Evolutionary conservation across 2,113 vertebrate species (phyloP).

Genomic region (Salvelinus namaycush): DNA sequence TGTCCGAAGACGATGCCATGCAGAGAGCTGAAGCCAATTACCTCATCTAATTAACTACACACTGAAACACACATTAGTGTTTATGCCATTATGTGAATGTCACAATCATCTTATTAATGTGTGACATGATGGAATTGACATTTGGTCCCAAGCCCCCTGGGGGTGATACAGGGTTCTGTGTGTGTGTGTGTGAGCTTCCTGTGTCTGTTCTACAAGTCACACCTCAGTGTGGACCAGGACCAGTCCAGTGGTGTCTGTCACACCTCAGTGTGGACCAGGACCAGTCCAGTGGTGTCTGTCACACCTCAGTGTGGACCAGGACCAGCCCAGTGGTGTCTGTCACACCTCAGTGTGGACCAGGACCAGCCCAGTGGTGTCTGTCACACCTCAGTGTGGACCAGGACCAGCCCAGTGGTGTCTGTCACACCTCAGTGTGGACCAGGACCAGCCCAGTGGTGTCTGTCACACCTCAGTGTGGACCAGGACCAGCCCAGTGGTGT

Average conservation of each 20-base stretch:
- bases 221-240: constrained; percentile 55
- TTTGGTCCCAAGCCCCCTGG: constrained; percentile 27
- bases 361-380: constrained; percentile 13
- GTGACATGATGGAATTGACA: constrained; percentile 41
- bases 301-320: constrained; percentile 46
- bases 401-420: constrained; percentile 13
- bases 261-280: constrained; percentile 44
- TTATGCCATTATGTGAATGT: neutral
- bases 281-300: constrained; percentile 14
- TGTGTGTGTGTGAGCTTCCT: constrained; percentile 52
- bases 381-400: constrained; percentile 50
- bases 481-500: neutral
- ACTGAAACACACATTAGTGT: constrained; percentile 15
- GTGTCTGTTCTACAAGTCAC: constrained; percentile 61
- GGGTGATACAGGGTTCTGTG: constrained; percentile 21
- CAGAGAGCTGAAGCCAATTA: neutral
- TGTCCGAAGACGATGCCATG: neutral
- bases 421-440: constrained; percentile 50
- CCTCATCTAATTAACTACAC: constrained; percentile 15
- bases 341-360: constrained; percentile 48
- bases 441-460: constrained; percentile 6
- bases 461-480: constrained; percentile 64
- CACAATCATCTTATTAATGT: constrained; percentile 23
- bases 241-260: constrained; percentile 15
- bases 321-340: constrained; percentile 15